Evolutionary conservation across 1,140 invertebrate genomes (phyloP), one percentile per base, ranked within the genome.

Genomic region (Drosophila yakuba): DNA sequence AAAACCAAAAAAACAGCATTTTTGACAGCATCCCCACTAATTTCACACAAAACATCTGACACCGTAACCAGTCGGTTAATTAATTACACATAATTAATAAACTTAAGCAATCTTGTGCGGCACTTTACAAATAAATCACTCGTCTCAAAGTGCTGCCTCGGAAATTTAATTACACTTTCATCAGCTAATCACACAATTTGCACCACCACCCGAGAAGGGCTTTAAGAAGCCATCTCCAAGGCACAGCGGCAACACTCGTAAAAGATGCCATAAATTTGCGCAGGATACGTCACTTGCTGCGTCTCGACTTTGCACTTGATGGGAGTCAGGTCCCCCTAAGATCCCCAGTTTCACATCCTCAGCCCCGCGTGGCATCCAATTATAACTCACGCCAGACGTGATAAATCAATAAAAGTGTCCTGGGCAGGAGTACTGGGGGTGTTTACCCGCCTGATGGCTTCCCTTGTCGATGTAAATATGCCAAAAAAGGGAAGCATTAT

Each of bases 361-460:
- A 36, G 8, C n/a, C 43, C 67, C 67, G 43, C 43, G 15, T 45
- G 63, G 35, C 67, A 69, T 71, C 67, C 67, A 85, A 86, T 85
- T 85, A 85, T 86, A 85, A 60, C 52, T 71, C 68, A 78, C 63
- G 63, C 56, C 63, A 74, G 73, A 83, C 45, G 75, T 83, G 66
- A 86, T 86, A 86, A 86, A 86, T 86, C 82, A 86, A 83, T 76
- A 89, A 83, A 78, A 68, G 68, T 61, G 78, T 81, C 74, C 80
- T 38, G 17, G 52, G 39, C 77, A 85, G 63, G 60, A 58, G 66
- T 45, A 45, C 60, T 0, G 47, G 39, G 45, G 74, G 60, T 82
- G 68, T 82, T 82, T 74, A 74, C 73, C 56, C 78, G 55, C 80
- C 54, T 63, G 39, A 60, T 75, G 47, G 68, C 54, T 77, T 73